Base-by-base conservation (phyloP, 2,113 vertebrate genomes). In the Charina bottae region DNA sequence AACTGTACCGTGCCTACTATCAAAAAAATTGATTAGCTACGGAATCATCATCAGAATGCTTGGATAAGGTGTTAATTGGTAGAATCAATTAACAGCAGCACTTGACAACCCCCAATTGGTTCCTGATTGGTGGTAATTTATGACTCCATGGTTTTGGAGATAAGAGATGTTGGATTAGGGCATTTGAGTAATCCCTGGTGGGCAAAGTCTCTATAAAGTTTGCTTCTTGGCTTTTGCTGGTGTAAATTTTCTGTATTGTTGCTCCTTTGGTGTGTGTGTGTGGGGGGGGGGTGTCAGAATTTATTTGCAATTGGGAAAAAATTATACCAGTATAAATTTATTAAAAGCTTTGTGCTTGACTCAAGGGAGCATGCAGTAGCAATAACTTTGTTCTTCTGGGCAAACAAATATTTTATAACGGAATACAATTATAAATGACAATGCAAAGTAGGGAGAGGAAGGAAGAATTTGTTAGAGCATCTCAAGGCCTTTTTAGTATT, bases 11-110 rank as follows among this genome's bases (percentile, higher is more conserved):
- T 21, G 83, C 33, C n/a, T 15, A 56, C 37, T 88, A 88, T 91
- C 54, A 88, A 91, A 88, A 64, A 91, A 91, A 91, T 88, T 91
- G 90, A 88, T 91, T 91, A 88, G 85, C 55, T 88, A 37, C 19
- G 3, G 64, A 88, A 91, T 88, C 90, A 33, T 49, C 37, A 91
- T 91, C 85, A 37, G 55, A 72, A 88, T 59, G 54, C 64, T 59
- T 58, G 64, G 85, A 88, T 58, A 59, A 91, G 55, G 85, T 42
- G 60, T 88, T 91, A 88, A 88, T 91, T 91, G 90, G 90, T n/a
- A 26, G 54, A 91, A 91, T 91, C 85, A 88, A 91, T 91, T 91
- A 91, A 87, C 68, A 8, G 64, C 54, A 7, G 54, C 6, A 23
- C 78, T 88, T 91, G 85, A 88, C 85, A 91, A 59, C 3, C 90